Percentiles rank a stretch among this genome's conserved stretches.
phyloP scores from a whole-genome alignment of 2,113 vertebrate species.

The Zosterops japonicus region DNA sequence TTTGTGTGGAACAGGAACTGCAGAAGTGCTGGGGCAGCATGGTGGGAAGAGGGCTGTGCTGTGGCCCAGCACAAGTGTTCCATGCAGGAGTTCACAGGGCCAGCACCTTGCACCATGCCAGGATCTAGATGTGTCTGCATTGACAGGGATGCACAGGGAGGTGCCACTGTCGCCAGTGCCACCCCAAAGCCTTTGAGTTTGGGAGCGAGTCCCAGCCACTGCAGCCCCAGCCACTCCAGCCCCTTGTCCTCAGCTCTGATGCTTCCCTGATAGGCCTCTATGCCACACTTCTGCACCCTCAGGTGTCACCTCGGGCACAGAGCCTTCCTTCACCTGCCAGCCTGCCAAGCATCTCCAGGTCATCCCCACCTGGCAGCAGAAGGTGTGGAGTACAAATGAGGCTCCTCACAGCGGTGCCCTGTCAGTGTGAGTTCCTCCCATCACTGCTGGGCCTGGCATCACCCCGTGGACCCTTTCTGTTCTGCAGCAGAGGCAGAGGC shows the following conservation, averaged over 20 bases:
- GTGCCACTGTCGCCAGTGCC: accelerated
- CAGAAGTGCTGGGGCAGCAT: accelerated
- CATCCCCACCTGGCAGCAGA: neutral
- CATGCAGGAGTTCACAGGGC: neutral
- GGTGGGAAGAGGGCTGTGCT: neutral
- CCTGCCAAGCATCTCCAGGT: neutral
- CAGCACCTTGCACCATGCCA: accelerated
- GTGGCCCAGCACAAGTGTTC: neutral
- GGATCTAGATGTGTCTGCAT: accelerated
- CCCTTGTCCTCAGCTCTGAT: neutral
- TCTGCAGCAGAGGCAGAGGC: neutral
- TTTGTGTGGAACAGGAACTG: neutral
- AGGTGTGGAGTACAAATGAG: neutral
- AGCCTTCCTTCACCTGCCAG: neutral
- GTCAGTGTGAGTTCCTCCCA: neutral
- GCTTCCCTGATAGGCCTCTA: neutral
- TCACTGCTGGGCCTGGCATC: neutral
- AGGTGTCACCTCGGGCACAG: neutral
- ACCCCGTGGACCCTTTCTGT: neutral
- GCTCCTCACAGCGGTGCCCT: neutral
- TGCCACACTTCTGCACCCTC: neutral
- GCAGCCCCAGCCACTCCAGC: neutral
- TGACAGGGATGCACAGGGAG: neutral
- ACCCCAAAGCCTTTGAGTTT: accelerated
- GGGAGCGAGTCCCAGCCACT: accelerated